Conservation (phyloP, 2,888 invertebrate genomes). For the Empis livida region DNA sequence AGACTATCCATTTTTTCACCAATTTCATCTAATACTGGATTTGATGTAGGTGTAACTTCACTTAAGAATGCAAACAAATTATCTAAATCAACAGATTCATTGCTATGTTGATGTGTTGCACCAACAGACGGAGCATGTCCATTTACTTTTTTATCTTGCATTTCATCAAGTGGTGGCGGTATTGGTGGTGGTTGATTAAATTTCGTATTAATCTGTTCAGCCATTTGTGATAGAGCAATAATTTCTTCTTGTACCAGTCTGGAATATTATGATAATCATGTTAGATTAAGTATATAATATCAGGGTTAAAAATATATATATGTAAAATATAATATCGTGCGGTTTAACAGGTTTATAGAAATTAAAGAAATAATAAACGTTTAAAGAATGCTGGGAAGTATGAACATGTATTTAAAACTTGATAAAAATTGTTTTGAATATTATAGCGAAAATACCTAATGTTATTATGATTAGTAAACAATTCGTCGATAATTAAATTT, state of each 20-base stretch:
- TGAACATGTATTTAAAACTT: too few species aligned
- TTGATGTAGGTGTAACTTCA: constrained; percentile 53
- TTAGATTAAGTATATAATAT: too few species aligned
- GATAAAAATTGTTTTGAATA: too few species aligned
- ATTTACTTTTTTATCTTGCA: constrained; percentile 12
- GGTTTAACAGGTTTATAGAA: too few species aligned
- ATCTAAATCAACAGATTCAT: constrained; percentile 74
- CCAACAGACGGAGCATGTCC: constrained; percentile 19
- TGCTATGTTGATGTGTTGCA: constrained; percentile 27
- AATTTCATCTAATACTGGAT: constrained; percentile 65
- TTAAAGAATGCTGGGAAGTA: too few species aligned
- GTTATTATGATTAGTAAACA: too few species aligned
- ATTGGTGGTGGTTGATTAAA: constrained; percentile 24
- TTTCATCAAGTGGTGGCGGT: constrained; percentile 13
- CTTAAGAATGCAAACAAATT: constrained; percentile 82
- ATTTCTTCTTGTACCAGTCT: constrained; percentile 57
- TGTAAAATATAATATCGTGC: too few species aligned
- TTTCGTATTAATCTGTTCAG: constrained; percentile 54
- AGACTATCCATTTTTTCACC: constrained; percentile 73
- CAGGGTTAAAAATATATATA: too few species aligned
- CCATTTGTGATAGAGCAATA: constrained; percentile 56
- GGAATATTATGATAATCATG: constrained; percentile 14
- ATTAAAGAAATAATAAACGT: too few species aligned
- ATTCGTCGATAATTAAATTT: too few species aligned
- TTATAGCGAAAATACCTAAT: too few species aligned